phyloP scores from a whole-genome alignment of 2,113 vertebrate species.

The Acrocephalus kingi region DNA sequence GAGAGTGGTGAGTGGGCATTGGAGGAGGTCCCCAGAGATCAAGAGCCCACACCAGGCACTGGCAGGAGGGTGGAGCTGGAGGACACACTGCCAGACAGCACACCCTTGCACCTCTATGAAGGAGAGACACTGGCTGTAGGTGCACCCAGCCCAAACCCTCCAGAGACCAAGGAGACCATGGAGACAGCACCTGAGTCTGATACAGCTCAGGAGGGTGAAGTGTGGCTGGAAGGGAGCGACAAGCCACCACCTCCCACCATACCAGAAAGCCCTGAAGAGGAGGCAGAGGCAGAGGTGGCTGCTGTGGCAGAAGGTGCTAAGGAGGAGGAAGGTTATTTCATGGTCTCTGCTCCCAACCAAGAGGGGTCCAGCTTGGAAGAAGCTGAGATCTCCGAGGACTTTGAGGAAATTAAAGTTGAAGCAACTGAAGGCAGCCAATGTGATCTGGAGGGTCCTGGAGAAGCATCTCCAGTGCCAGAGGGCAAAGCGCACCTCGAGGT shows the following conservation, averaged over 20 bases:
- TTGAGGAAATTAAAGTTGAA: slow-evolving; percentile 17
- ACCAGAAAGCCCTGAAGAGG: neutral
- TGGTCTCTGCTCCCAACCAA: neutral
- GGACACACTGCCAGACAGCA: slow-evolving; percentile 69
- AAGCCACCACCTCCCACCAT: neutral
- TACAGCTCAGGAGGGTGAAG: neutral
- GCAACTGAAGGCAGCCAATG: neutral
- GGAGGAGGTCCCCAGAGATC: neutral
- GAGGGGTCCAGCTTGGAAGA: neutral
- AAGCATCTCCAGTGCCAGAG: neutral
- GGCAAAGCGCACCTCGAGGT: fast-evolving
- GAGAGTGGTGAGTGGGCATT: fast-evolving
- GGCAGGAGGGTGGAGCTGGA: slow-evolving; percentile 45
- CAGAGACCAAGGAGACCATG: neutral
- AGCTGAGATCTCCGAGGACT: neutral
- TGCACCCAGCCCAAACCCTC: neutral
- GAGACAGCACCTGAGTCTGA: fast-evolving
- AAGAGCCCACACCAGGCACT: fast-evolving
- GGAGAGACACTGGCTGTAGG: neutral
- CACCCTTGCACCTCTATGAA: slow-evolving; percentile 33
- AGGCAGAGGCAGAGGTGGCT: neutral
- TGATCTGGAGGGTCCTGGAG: neutral
- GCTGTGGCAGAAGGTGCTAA: slow-evolving; percentile 33
- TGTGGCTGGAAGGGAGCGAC: neutral
- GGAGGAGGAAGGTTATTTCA: slow-evolving; percentile 32